Evolutionary conservation across 2,797 vertebrate genomes (phyloP).

Genomic region (Cyclopterus lumpus): DNA sequence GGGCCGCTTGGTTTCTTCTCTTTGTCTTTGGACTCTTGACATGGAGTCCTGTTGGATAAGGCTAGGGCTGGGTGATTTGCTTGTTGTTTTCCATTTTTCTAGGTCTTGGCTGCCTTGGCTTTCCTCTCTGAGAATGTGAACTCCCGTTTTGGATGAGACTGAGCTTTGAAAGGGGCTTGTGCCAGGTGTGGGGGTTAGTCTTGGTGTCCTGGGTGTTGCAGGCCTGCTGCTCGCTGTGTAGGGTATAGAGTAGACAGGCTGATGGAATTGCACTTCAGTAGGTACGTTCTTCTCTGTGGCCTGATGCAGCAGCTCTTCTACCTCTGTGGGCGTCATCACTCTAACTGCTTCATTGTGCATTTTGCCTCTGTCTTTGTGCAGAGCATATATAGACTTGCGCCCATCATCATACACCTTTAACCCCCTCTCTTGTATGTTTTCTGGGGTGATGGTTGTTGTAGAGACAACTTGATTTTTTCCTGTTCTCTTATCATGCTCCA

Average conservation of each 20-base stretch:
- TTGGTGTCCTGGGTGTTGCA: constrained; percentile 76
- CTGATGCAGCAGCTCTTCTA: constrained; percentile 91
- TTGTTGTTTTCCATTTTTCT: constrained; percentile 4
- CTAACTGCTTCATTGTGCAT: constrained; percentile 72
- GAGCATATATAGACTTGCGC: constrained; percentile 89
- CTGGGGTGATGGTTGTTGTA: constrained; percentile 86
- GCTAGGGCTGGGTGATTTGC: constrained; percentile 58
- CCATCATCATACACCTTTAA: constrained; percentile 95
- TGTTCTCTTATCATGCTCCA: constrained; percentile 91
- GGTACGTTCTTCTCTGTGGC: constrained; percentile 86
- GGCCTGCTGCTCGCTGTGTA: constrained; percentile 81
- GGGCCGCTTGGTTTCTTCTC: constrained; percentile 21
- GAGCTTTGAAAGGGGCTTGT: constrained; percentile 51
- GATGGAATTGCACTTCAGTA: constrained; percentile 89
- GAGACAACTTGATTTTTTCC: constrained; percentile 92
- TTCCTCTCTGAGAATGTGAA: constrained; percentile 24
- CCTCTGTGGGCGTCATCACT: constrained; percentile 86
- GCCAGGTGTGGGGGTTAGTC: constrained; percentile 62
- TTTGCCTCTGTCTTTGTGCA: constrained; percentile 73
- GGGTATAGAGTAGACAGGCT: constrained; percentile 90
- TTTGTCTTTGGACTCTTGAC: constrained; percentile 11
- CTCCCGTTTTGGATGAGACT: neutral
- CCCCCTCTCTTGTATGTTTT: constrained; percentile 85
- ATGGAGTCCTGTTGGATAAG: constrained; percentile 37
- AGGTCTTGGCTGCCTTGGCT: neutral